These are phyloP conservation scores for Sphenodon punctatus DNA, from an alignment of 2,797 vertebrate species.

Conservation along the genomic window DNA sequence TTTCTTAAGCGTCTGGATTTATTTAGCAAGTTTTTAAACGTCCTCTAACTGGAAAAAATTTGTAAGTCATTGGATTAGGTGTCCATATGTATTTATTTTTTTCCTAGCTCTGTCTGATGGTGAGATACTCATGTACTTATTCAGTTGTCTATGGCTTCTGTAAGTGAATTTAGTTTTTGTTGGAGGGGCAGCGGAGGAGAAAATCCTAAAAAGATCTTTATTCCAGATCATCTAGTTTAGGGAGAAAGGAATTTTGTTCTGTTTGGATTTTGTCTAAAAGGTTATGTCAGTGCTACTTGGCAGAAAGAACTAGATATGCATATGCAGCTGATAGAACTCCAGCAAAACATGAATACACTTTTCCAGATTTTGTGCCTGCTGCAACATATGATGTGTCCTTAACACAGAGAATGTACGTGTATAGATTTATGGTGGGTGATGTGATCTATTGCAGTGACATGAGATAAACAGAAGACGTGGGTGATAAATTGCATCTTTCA, in stretches of 20 bases:
- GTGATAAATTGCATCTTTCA: slow-evolving; percentile 26
- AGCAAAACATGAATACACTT: fast-evolving
- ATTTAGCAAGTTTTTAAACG: too few relatives aligned
- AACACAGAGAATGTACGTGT: background rate
- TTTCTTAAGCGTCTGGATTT: too few relatives aligned
- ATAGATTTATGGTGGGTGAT: background rate
- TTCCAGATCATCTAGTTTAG: background rate
- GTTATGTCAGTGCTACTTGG: background rate
- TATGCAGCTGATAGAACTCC: background rate
- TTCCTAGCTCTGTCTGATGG: too few relatives aligned
- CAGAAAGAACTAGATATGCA: background rate
- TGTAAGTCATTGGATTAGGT: too few relatives aligned
- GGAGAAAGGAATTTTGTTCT: background rate
- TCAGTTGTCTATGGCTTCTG: too few relatives aligned
- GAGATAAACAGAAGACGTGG: background rate
- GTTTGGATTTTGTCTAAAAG: background rate
- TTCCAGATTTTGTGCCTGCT: background rate
- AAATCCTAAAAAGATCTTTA: background rate
- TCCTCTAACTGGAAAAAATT: too few relatives aligned
- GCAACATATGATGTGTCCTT: background rate
- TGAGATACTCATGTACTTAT: too few relatives aligned
- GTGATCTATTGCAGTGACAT: slow-evolving; percentile 3
- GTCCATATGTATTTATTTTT: too few relatives aligned
- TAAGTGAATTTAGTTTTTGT: too few relatives aligned
- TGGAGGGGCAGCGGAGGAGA: too few relatives aligned